Evolutionary conservation across 1,140 invertebrate species (phyloP), one percentile per base, ranked within the genome.

Genomic region (Musca domestica): DNA sequence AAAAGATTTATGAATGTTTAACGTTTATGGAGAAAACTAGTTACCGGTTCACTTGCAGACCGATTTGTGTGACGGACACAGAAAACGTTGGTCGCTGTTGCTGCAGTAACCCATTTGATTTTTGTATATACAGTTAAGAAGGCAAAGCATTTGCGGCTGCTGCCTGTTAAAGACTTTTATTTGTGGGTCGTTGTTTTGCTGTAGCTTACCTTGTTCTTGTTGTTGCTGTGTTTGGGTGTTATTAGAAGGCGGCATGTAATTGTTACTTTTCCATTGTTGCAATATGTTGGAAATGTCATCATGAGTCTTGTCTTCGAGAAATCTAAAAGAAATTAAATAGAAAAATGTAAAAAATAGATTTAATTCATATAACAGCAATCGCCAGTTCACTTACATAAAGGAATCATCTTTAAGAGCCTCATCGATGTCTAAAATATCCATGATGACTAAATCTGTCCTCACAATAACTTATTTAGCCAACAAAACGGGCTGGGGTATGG

Each of bases 361-460:
- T 67, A 66, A n/a, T n/a, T n/a, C 63, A 66, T 69, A 54, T 23
- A 58, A 27, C 27, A 30, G 3, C 27, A 30, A 30, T 9, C 27
- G 9, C 27, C 27, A 30, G 27, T 30, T 23, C 67, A 73, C 78
- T 73, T 73, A 80, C 78, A 78, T 77, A 76, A 77, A 80, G 73
- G 78, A 80, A 80, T 80, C 78, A 78, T 80, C 78, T 72, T 80
- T 80, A 34, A 80, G 71, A 48, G 74, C 78, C 72, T 80, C 78
- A 71, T 80, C 78, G 68, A 80, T 80, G 47, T 80, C 78, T 67
- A 80, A 69, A 71, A 80, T 80, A 75, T 80, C 78, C 78, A 80
- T 80, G 27, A 34, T 61, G 56, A 61, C 56, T 61, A 61, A 61
- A 61, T 34, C 27, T 15, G 30, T 61, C 34, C 34, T 41, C 34